Percentiles rank a stretch among this genome's conserved stretches.
Evolutionary conservation across 2,888 invertebrate genomes (phyloP).

Genomic region (Graphium colonna): DNA sequence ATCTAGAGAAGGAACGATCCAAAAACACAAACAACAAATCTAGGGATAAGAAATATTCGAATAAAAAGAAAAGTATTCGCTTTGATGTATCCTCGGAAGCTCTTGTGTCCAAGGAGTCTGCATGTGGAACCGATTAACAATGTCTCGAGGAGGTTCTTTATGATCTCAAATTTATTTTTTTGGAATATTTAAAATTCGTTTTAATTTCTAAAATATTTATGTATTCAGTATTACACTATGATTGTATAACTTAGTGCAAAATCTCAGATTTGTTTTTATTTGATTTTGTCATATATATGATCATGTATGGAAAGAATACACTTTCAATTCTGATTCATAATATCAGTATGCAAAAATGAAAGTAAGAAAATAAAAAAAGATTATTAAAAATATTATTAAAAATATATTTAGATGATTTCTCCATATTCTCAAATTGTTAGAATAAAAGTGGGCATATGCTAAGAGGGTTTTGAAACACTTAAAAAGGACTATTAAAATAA

Average conservation of each 20-base stretch:
- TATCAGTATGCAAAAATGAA: background rate
- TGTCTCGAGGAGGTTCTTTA: background rate
- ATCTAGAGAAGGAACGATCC: conserved; percentile 88
- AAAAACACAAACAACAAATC: conserved; percentile 79
- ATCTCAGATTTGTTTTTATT: background rate
- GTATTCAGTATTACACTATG: background rate
- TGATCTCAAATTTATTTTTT: background rate
- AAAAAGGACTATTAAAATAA: too few relatives aligned
- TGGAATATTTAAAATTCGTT: background rate
- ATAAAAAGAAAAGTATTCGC: conserved; percentile 69
- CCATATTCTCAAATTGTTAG: too few relatives aligned
- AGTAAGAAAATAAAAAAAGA: background rate
- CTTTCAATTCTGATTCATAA: background rate
- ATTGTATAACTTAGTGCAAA: background rate
- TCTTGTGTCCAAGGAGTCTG: conserved; percentile 51
- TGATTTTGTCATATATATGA: background rate
- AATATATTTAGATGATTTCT: too few relatives aligned
- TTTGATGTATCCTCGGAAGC: conserved; percentile 71
- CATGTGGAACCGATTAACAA: conserved; percentile 39
- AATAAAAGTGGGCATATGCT: too few relatives aligned
- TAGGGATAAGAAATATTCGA: conserved; percentile 70
- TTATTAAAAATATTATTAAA: background rate
- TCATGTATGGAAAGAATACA: background rate
- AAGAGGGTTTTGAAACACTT: too few relatives aligned
- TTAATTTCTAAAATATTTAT: background rate